Conservation (phyloP, 2,797 vertebrate genomes). For the Xenopus petersii region DNA sequence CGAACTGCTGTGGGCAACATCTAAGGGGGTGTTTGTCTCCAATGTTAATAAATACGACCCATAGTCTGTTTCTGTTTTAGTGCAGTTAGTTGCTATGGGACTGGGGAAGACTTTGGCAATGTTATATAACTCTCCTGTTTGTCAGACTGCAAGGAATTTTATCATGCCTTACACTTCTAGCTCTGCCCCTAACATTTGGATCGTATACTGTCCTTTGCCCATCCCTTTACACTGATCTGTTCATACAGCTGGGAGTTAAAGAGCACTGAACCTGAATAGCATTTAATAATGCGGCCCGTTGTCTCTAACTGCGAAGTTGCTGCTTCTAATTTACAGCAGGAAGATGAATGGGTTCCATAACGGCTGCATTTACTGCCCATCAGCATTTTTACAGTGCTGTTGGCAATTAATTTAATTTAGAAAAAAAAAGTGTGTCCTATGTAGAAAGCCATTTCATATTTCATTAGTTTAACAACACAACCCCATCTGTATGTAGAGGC, state of each 20-base stretch:
- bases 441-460: constrained; percentile 82
- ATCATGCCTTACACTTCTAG: too few relatives aligned
- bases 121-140: too few relatives aligned
- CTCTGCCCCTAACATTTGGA: too few relatives aligned
- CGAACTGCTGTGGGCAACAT: too few relatives aligned
- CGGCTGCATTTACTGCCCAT: constrained; percentile 82
- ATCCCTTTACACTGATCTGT: too few relatives aligned
- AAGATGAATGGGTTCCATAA: constrained; percentile 79
- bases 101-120: too few relatives aligned
- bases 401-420: constrained; percentile 90
- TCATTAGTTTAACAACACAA: constrained; percentile 74
- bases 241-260: not conserved
- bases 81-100: too few relatives aligned
- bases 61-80: too few relatives aligned
- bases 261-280: not conserved
- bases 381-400: constrained; percentile 84
- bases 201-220: too few relatives aligned
- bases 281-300: not conserved
- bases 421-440: constrained; percentile 75
- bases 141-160: too few relatives aligned
- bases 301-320: constrained; percentile 49
- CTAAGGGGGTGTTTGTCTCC: too few relatives aligned
- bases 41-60: too few relatives aligned
- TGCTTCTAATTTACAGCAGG: constrained; percentile 68
- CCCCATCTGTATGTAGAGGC: constrained; percentile 48